Base-by-base conservation (phyloP, 2,888 invertebrate genomes). In the Lingula anatina region DNA sequence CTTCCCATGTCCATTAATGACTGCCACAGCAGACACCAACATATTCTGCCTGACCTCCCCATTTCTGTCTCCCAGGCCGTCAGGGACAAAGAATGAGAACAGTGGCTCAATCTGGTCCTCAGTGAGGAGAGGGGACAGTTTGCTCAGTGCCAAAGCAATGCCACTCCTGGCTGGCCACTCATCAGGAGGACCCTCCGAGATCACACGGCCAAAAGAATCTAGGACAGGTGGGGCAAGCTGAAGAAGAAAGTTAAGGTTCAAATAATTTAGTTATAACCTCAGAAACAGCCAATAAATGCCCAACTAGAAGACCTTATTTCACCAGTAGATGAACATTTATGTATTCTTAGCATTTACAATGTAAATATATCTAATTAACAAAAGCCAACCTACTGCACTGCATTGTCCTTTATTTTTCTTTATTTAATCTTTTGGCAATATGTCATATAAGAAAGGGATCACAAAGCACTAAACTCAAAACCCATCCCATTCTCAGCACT, bases 1-100 rank as follows among this genome's bases (percentile, higher is more conserved):
- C 81, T 92, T 93, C 27, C 97, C 97, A 78, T 97, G 95, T 47
- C 88, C 80, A 71, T 94, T 89, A 2, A 97, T 90, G 53, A 90
- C 85, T 44, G 87, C 87, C 59, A 94, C 83, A n/a, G 96, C 95
- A 15, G 96, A 93, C 56, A 86, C 86, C 50, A 95, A 81, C 95
- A 99, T 96, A 75, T 90, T 86, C 25, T 86, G 87, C 47, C 93
- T 84, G 21, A 93, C 92, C 36, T 82, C 81, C 60, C 86, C 84
- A 71, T 86, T 84, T 23, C 94, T 82, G 81, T 99, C 99, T 1
- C 87, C 87, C 39, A 99, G 82, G 0, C 89, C 91, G 47, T 84
- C 84, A 4, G 87, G 84, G 37, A 97, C 93, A 78, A 64, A 73
- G 61, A 77, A 77, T 39, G 59, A 57, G 49, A 77, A 75, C 40